Percentiles rank a stretch among this genome's conserved stretches.
Conservation (phyloP, 30 jellyfish, hydroid and myxozoan genomes). For the Hydractinia echinata region DNA sequence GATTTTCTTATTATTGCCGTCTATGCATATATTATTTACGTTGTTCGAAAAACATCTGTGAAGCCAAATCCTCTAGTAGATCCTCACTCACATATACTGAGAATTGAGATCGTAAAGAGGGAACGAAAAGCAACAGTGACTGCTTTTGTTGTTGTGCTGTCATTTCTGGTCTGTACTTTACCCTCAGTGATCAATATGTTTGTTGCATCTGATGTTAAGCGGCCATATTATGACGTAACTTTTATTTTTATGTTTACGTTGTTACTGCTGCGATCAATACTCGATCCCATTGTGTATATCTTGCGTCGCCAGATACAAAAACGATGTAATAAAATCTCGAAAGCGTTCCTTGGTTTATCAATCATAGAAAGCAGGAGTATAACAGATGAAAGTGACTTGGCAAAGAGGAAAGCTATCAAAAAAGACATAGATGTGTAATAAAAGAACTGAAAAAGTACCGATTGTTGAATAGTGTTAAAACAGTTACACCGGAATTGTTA, state of each 20-base stretch:
- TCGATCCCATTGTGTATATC: neutral
- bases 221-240: neutral
- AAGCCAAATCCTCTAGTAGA: neutral
- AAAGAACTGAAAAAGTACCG: neutral
- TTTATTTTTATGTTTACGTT: neutral
- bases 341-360: neutral
- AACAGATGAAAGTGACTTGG: neutral
- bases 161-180: neutral
- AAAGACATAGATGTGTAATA: neutral
- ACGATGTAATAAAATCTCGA: neutral
- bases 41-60: neutral
- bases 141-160: neutral
- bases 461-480: no score
- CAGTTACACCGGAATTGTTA: no score
- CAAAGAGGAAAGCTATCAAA: neutral
- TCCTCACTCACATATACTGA: neutral
- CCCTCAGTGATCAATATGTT: neutral
- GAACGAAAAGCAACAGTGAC: slow-evolving; percentile 8
- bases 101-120: neutral
- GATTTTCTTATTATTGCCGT: neutral
- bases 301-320: neutral
- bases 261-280: neutral
- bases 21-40: neutral
- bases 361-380: neutral
- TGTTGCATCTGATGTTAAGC: neutral